A percentile compares a stretch with the other conserved stretches of the same genome.
These are phyloP conservation scores for Andrena fulva DNA, from an alignment of 2,888 invertebrate species.

Conservation along the genomic window DNA sequence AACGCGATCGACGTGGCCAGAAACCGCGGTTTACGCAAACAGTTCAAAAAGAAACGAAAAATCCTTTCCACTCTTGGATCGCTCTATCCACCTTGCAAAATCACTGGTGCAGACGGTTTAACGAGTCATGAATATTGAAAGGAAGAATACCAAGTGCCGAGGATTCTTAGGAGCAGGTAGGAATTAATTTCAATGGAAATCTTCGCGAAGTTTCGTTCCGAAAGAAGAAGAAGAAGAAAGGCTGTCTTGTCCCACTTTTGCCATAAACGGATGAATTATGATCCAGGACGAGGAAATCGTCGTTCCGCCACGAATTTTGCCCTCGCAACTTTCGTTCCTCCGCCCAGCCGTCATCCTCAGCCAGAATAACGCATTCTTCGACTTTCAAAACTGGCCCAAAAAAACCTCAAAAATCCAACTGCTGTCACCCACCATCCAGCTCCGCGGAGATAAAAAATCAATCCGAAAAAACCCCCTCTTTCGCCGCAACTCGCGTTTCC, in stretches of 20 bases:
- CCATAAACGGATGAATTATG: constrained; percentile 63
- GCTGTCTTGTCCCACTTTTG: constrained; percentile 52
- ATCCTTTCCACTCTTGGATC: neutral
- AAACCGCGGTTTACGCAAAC: neutral
- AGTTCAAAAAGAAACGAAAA: neutral
- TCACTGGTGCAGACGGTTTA: constrained; percentile 1
- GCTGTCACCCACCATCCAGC: too few species aligned
- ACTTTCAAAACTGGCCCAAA: too few species aligned
- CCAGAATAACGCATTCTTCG: too few species aligned
- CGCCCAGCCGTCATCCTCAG: neutral
- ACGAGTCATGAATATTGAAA: neutral
- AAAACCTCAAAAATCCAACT: too few species aligned
- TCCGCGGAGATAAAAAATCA: too few species aligned
- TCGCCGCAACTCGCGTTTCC: neutral
- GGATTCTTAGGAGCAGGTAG: neutral
- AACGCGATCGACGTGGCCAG: constrained; percentile 54
- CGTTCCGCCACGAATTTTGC: constrained; percentile 62
- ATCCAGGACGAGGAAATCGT: constrained; percentile 60
- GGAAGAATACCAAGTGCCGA: neutral
- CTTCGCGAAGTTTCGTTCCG: neutral
- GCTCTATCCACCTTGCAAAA: neutral
- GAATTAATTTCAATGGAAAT: constrained; percentile 25
- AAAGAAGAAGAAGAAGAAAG: constrained; percentile 30
- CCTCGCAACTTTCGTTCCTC: constrained; percentile 21
- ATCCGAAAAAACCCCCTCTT: too few species aligned